phyloP scores from a whole-genome alignment of 2,113 vertebrate species.

The Sclerurus mexicanus region DNA sequence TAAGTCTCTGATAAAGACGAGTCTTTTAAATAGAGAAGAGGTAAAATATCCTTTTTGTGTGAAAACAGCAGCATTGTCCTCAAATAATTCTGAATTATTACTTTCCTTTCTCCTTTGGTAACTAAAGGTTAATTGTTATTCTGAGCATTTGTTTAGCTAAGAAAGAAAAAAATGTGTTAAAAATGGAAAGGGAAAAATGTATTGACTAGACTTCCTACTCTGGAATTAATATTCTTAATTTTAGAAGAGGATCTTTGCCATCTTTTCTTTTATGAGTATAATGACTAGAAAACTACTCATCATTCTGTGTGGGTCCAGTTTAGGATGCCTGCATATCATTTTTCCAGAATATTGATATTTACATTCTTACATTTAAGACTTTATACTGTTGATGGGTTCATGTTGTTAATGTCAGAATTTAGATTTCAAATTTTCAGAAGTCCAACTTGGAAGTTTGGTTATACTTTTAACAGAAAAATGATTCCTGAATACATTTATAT shows the following conservation, averaged over 20 bases:
- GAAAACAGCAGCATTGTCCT: background rate
- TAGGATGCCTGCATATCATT: background rate
- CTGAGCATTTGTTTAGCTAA: background rate
- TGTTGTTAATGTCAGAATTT: background rate
- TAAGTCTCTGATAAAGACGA: background rate
- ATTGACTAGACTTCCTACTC: background rate
- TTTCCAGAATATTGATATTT: background rate
- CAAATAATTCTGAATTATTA: background rate
- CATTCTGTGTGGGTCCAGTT: background rate
- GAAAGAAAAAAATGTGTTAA: background rate
- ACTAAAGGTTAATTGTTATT: background rate
- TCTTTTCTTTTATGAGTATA: background rate
- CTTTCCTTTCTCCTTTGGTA: background rate
- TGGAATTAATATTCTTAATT: background rate
- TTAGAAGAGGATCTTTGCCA: background rate
- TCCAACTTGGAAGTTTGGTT: background rate
- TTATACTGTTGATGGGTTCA: background rate
- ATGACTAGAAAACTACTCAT: background rate
- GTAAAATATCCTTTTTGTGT: background rate
- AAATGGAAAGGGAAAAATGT: background rate
- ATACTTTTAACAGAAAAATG: background rate
- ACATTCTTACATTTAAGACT: background rate
- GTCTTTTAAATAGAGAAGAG: background rate
- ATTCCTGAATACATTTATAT: rapidly evolving
- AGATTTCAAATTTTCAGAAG: background rate